Percentiles rank a stretch among this genome's conserved stretches.
Conservation (phyloP, 2,888 invertebrate species). For the Acrobasis suavella region DNA sequence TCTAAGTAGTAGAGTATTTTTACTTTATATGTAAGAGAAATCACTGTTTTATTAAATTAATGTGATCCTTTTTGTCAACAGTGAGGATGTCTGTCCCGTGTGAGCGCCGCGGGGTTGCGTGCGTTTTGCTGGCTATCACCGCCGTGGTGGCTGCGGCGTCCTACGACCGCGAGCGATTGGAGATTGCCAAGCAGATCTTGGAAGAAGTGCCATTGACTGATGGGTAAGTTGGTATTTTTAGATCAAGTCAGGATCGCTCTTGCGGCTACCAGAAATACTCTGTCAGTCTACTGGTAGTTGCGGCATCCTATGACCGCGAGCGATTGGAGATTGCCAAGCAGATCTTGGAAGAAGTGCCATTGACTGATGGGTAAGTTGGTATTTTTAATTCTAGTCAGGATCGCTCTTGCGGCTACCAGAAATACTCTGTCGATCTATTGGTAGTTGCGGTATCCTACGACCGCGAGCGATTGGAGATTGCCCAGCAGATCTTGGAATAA, state of each 20-base stretch:
- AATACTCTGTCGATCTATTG: no score
- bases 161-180: conserved; percentile 81
- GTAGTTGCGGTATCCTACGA: conserved; percentile 59
- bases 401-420: no score
- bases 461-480: no score
- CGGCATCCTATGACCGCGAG: conserved; percentile 80
- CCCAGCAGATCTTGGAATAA: no score
- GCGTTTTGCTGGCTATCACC: conserved; percentile 74
- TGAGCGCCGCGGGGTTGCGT: conserved; percentile 60
- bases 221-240: conserved; percentile 63
- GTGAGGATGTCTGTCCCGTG: conserved; percentile 66
- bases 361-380: conserved; percentile 83
- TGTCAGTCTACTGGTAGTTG: conserved; percentile 65
- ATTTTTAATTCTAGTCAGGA: no score
- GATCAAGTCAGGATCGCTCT: no score
- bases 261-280: no score
- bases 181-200: conserved; percentile 84
- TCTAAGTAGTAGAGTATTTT: no score
- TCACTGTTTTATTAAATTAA: background rate
- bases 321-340: conserved; percentile 84
- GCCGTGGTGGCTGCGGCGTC: conserved; percentile 79
- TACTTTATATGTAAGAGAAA: no score
- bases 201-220: conserved; percentile 86
- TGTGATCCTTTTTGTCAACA: conserved; percentile 36
- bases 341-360: conserved; percentile 85